These are phyloP conservation scores for Drosophila tropicalis DNA, from an alignment of 1,140 invertebrate species.

Conservation along the genomic window DNA sequence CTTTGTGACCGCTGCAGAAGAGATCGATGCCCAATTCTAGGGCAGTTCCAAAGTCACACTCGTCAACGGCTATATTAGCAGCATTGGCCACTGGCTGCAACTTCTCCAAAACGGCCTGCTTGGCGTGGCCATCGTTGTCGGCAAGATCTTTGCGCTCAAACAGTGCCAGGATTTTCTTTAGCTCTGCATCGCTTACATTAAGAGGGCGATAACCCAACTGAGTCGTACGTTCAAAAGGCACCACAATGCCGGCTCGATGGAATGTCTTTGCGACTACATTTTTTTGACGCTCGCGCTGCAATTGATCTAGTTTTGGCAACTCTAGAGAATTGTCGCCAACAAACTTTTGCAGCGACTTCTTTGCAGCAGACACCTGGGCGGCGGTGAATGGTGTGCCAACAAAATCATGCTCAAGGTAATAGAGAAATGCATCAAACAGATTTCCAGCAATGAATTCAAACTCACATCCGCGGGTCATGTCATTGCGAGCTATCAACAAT, in stretches of 20 bases:
- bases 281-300: constrained; percentile 85
- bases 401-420: constrained; percentile 86
- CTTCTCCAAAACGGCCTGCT: constrained; percentile 85
- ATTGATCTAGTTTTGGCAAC: constrained; percentile 50
- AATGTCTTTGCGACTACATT: constrained; percentile 91
- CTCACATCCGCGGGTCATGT: constrained; percentile 86
- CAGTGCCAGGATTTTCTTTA: constrained; percentile 89
- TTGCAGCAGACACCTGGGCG: constrained; percentile 85
- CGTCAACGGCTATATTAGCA: constrained; percentile 88
- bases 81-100: constrained; percentile 91
- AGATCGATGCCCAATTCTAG: constrained; percentile 94
- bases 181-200: constrained; percentile 89
- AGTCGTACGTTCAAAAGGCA: constrained; percentile 92
- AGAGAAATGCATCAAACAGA: constrained; percentile 91
- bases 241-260: constrained; percentile 94
- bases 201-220: constrained; percentile 92
- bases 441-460: constrained; percentile 91
- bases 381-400: constrained; percentile 88
- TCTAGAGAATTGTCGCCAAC: constrained; percentile 86
- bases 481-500: constrained; percentile 90
- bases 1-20: constrained; percentile 89
- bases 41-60: constrained; percentile 96
- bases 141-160: constrained; percentile 85
- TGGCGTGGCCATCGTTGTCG: constrained; percentile 85
- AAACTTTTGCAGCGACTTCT: constrained; percentile 87